Conservation (phyloP, 2,113 vertebrate species). For the Alouatta palliata region DNA sequence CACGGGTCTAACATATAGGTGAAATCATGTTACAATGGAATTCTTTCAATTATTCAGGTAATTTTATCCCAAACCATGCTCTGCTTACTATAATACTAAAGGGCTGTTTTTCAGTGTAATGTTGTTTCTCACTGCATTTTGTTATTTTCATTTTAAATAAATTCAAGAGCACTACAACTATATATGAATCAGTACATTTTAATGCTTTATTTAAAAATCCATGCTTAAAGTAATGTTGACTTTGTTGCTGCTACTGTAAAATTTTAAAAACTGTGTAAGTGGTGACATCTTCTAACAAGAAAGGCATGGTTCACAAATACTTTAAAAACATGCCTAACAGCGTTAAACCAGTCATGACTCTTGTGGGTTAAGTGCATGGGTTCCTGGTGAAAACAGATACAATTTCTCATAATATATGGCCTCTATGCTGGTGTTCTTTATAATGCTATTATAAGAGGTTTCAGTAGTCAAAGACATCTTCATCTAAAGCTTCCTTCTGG, state of each 20-base stretch:
- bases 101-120: not conserved
- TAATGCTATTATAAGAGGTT: not conserved
- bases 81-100: not conserved
- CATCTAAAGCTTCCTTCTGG: not conserved
- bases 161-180: not conserved
- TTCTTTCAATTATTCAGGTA: not conserved
- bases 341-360: not conserved
- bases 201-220: conserved; percentile 24
- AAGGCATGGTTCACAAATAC: not conserved
- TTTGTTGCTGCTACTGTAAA: not conserved
- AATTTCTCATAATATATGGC: not conserved
- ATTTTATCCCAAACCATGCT: not conserved
- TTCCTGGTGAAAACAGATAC: not conserved
- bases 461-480: conserved; percentile 27
- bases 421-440: not conserved
- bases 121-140: not conserved
- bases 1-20: not conserved
- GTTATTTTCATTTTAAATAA: conserved; percentile 32
- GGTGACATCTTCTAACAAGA: not conserved
- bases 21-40: not conserved
- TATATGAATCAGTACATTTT: not conserved
- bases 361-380: not conserved
- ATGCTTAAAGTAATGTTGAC: not conserved
- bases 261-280: not conserved
- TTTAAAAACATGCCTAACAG: not conserved